Base-by-base conservation (phyloP, 2,797 vertebrate genomes). In the Clangula hyemalis region DNA sequence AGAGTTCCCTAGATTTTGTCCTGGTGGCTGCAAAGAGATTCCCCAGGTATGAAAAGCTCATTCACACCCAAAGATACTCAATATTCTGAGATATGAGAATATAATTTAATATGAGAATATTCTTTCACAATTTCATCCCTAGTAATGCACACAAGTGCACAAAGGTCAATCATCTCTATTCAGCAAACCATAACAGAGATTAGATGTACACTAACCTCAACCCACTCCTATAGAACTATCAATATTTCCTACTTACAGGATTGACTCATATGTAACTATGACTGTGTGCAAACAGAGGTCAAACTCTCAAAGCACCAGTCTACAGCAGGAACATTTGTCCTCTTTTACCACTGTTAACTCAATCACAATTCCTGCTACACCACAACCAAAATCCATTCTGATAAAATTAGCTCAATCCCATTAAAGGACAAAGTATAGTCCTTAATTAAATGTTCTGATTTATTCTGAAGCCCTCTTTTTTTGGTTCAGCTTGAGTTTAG, bases 391-490 rank as follows among this genome's bases (percentile, higher is more conserved):
- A 95, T 94, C 95, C 74, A 95, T 95, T 77, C 82, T 83, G 76
- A 97, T 94, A 96, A 94, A 96, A 97, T 95, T 96, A 97, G 82
- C 85, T 66, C 82, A 92, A 94, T 95, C 34, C 76, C 93, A 96
- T 97, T 95, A 97, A 89, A 82, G 74, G 90, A 86, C 79, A 87
- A 91, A 93, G 62, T 71, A 66, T 22, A 88, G 89, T 56, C 53
- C 75, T 94, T 97, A 97, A 97, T 97, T 96, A 95, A 96, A 95
- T 91, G 85, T 92, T 94, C 92, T 94, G 80, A 91, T 93, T 86
- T 87, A 90, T 91, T 95, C 61, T 62, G 32, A 85, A 90, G 38
- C 51, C 43, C 51, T 66, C n/a, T 62, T 27, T 68, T 47, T 74
- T 49, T 66, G 56, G 87, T 96, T 97, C 89, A 66, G 84, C 54